Base-by-base conservation (phyloP, 2,797 vertebrate species). In the Myotis myotis region DNA sequence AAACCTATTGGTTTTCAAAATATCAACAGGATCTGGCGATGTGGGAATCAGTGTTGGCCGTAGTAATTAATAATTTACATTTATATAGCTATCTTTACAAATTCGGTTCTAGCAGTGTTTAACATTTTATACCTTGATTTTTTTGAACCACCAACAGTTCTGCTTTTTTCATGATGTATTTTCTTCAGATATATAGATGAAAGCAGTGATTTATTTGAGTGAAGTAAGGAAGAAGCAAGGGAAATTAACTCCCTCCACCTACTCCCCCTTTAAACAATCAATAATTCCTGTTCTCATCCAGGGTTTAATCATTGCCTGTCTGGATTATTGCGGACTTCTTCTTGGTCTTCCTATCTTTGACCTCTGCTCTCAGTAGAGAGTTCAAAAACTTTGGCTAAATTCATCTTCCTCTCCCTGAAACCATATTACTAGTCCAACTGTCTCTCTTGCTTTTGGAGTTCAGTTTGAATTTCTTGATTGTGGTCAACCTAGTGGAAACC, bases 201-300 rank as follows among this genome's bases (percentile, higher is more conserved):
- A 96, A 96, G 92, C 83, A 89, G 83, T 97, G 95, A 97, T 97
- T 97, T 97, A 97, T 97, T 89, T 97, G 93, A 91, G 78, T 53
- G 79, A 96, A 83, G 70, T 84, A 92, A 96, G 89, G 87, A 96
- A 95, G 96, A 94, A 97, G 93, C 96, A 96, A 95, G 95, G 95
- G 91, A 97, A 97, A 97, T 97, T 96, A 97, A 96, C 95, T 95
- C 91, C 62, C 62, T 93, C 66, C 44, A 78, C 86, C 33, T 33
- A 53, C 7, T 95, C 71, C 28, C 72, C 79, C 88, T 83, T 95
- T 96, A 96, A 83, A 94, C 90, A 97, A 97, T 97, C 96, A 78
- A 94, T 97, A 96, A 97, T 97, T 96, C 47, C 78, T 95, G 80
- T 93, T 94, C 75, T 94, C 68, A 84, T 96, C 88, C 22, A 19